Percentiles rank a stretch among this genome's conserved stretches.
Conservation (phyloP, 2,888 invertebrate species). For the Pachycephus smyrnensis region DNA sequence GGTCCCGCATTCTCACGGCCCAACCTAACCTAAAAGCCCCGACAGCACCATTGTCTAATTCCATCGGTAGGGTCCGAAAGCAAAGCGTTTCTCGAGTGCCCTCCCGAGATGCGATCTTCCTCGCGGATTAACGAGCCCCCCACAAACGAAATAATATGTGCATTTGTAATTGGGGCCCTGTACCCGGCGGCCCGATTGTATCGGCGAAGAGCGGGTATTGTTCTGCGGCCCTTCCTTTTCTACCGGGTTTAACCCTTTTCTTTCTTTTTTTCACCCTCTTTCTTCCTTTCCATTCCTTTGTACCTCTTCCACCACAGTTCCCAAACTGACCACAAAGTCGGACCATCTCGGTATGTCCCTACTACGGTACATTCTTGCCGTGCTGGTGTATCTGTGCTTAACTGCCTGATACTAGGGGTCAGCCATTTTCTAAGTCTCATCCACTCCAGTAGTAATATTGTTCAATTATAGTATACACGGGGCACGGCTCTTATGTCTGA, state of each 20-base stretch:
- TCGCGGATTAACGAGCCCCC: constrained; percentile 28
- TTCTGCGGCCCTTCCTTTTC: constrained; percentile 19
- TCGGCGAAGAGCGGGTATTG: constrained; percentile 26
- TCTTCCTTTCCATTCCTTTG: constrained; percentile 13
- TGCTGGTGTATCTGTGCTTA: background rate
- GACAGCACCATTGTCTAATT: background rate
- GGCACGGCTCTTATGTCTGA: background rate
- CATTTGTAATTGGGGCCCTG: constrained; percentile 30
- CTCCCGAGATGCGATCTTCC: background rate
- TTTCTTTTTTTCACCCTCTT: constrained; percentile 12
- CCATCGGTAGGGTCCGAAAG: background rate
- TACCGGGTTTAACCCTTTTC: background rate
- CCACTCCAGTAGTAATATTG: background rate
- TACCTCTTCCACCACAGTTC: background rate
- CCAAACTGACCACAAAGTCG: background rate
- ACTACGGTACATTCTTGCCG: background rate
- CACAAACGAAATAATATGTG: constrained; percentile 24
- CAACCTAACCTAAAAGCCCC: background rate
- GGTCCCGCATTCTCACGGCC: background rate
- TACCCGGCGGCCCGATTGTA: constrained; percentile 25
- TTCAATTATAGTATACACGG: background rate
- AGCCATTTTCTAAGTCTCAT: background rate
- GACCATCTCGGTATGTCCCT: background rate
- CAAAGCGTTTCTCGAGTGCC: background rate
- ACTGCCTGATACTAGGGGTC: background rate